Evolutionary conservation across 2,888 invertebrate genomes (phyloP), one percentile per base, ranked within the genome.

Genomic region (Hylaea fasciaria): DNA sequence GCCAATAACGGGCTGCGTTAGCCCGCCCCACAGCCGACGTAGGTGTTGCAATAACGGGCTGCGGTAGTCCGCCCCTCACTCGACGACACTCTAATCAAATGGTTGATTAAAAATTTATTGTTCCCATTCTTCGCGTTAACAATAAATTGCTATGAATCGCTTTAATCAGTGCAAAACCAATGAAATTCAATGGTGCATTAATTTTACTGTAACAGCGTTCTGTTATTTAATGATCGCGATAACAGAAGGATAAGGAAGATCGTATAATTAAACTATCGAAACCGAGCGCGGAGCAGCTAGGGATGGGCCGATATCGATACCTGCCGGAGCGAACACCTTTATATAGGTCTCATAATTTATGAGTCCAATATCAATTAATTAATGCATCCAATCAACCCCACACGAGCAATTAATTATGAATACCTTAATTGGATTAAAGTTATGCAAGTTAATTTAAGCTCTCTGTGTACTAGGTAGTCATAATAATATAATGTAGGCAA

Each of bases 151-250:
- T 52, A 40, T 58, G 57, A 48, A 58, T 52, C 22, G 58, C 29
- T 58, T 52, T 43, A 58, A 52, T 58, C 58, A 52, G 47, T 47
- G 52, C 52, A 48, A 41, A 52, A 8, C 47, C 52, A 37, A 58
- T 58, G 22, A 58, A 52, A 58, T 37, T 37, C 47, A 52, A 47
- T 22, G 58, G 47, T 13, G 47, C 58, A n/a, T 52, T 52, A 43
- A 41, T 32, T 46, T 29, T 51, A 51, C 39, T 51, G 29, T 46
- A 46, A 43, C 14, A 10, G 3, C 47, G 47, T 22, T 14, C 29
- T 44, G 16, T 39, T 44, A 40, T 48, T 46, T 28, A n/a, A 55
- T 13, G 43, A 35, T 32, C 40, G 17, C 48, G 41, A 55, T 48
- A 41, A 35, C 47, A 35, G 22, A 41, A 8, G 22, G 48, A 55